Percentiles rank a stretch among this genome's conserved stretches.
phyloP scores from a whole-genome alignment of 30 jellyfish, hydroid and myxozoan species.

The Turritopsis dohrnii region DNA sequence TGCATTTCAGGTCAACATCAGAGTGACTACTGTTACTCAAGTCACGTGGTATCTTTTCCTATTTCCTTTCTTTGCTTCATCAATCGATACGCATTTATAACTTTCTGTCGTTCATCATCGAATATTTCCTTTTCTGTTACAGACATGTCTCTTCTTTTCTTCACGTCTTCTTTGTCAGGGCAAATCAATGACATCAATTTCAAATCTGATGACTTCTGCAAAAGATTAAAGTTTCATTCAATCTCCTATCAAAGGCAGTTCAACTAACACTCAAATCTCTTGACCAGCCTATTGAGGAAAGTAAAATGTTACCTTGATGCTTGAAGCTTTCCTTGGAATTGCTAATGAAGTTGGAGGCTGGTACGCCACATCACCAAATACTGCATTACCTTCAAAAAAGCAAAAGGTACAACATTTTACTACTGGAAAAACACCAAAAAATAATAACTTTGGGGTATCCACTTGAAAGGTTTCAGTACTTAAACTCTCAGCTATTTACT shows the following conservation, averaged over 20 bases:
- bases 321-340: conserved; percentile 59
- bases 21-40: not conserved
- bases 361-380: conserved; percentile 66
- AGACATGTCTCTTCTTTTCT: conserved; percentile 44
- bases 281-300: no score
- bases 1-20: not conserved
- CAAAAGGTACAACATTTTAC: no score
- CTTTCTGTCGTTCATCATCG: conserved; percentile 61
- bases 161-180: not conserved
- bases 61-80: conserved; percentile 48
- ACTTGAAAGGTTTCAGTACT: not conserved
- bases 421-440: no score
- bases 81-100: conserved; percentile 55
- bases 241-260: no score
- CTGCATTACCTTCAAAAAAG: conserved; percentile 28
- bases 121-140: conserved; percentile 30
- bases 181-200: not conserved
- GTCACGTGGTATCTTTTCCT: not conserved
- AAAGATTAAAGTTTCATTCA: not conserved
- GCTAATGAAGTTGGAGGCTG: conserved; percentile 67
- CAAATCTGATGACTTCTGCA: not conserved
- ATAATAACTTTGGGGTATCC: no score
- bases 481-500: not conserved
- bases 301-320: conserved; percentile 50
- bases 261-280: no score